phyloP scores from a whole-genome alignment of 2,888 invertebrate genomes.

The Heteropelma amictum region DNA sequence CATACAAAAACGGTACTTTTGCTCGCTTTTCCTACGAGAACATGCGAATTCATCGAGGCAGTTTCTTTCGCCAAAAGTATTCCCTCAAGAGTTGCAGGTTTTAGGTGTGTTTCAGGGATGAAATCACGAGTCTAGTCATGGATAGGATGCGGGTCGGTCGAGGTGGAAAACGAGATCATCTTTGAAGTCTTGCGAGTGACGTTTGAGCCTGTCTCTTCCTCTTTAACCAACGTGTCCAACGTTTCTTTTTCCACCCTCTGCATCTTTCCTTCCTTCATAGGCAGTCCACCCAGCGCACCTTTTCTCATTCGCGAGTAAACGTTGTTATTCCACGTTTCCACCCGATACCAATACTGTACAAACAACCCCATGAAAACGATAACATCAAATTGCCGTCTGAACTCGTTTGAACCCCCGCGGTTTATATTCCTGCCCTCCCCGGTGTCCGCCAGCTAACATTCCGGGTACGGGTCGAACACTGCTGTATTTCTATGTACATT shows the following conservation, averaged over 20 bases:
- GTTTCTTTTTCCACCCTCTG: conserved; percentile 21
- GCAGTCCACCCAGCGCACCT: conserved; percentile 28
- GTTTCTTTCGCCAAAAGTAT: too few species aligned
- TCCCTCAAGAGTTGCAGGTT: too few species aligned
- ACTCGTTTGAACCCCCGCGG: conserved; percentile 44
- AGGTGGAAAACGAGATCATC: too few species aligned
- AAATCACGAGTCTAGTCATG: too few species aligned
- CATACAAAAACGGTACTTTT: too few species aligned
- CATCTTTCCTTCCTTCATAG: not conserved
- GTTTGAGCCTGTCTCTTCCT: not conserved
- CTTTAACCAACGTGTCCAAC: not conserved
- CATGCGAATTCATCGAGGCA: too few species aligned
- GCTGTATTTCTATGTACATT: conserved; percentile 16
- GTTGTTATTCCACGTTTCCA: conserved; percentile 6
- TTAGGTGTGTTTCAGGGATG: too few species aligned
- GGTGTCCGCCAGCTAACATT: conserved; percentile 33
- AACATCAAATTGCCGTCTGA: conserved; percentile 49
- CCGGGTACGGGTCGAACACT: not conserved
- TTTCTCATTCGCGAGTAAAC: conserved; percentile 17
- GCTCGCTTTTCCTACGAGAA: too few species aligned
- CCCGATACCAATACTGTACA: conserved; percentile 5
- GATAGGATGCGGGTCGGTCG: too few species aligned
- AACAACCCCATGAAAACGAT: conserved; percentile 33
- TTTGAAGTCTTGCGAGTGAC: too few species aligned
- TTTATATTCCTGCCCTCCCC: conserved; percentile 50